phyloP scores from a whole-genome alignment of 1,140 invertebrate genomes.

The Anastrepha obliqua region DNA sequence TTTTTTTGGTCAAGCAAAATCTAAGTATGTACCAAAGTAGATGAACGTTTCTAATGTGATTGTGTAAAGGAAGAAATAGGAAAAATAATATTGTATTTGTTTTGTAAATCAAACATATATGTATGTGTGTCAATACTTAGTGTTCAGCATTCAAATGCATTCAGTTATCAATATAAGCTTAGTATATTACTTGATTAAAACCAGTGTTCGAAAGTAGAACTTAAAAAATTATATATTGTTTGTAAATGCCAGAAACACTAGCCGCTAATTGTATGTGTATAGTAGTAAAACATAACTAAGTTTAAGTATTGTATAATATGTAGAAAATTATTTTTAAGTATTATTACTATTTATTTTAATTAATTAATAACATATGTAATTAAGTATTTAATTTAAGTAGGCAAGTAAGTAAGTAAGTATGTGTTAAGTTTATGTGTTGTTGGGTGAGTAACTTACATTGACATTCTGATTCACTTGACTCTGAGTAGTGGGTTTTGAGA shows the following conservation, averaged over 20 bases:
- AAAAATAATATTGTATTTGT: background rate
- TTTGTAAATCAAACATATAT: background rate
- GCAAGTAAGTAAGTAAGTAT: constrained; percentile 39
- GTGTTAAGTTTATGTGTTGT: constrained; percentile 61
- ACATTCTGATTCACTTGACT: constrained; percentile 73
- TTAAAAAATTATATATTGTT: background rate
- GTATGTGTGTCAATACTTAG: background rate
- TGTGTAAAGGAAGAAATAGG: background rate
- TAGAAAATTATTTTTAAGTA: constrained; percentile 25
- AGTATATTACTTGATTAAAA: background rate
- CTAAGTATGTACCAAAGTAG: background rate
- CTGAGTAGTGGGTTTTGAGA: constrained; percentile 73
- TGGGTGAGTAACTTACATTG: constrained; percentile 73
- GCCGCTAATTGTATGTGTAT: background rate
- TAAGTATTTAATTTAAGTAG: constrained; percentile 45
- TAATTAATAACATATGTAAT: constrained; percentile 32
- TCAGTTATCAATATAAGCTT: constrained; percentile 30
- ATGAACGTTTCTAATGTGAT: background rate
- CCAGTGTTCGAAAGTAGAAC: background rate
- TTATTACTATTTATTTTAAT: background rate
- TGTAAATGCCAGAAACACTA: background rate
- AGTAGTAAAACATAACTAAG: constrained; percentile 1
- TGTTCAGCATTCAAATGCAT: constrained; percentile 33
- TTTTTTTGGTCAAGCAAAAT: background rate
- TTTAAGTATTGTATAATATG: constrained; percentile 6